Conservation (phyloP, 1,140 invertebrate genomes). For the Maconellicoccus hirsutus region DNA sequence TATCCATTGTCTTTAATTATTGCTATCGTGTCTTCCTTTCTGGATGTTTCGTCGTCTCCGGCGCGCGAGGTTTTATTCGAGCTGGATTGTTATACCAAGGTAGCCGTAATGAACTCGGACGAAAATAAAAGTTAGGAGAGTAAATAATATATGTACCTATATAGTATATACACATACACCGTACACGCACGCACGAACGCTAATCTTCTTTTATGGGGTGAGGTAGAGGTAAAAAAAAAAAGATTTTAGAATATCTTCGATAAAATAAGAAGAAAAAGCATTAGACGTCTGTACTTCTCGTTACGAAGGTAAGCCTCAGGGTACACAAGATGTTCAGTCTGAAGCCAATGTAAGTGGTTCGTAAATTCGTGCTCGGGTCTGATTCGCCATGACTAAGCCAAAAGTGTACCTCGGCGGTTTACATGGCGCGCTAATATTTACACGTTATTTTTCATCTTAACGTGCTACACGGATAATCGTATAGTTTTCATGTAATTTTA, state of each 20-base stretch:
- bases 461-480: too few relatives aligned
- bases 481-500: too few relatives aligned
- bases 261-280: slow-evolving; percentile 20
- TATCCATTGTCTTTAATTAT: slow-evolving; percentile 17
- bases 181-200: slow-evolving; percentile 16
- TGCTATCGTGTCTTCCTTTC: not conserved
- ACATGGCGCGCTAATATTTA: too few relatives aligned
- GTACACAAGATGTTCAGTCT: slow-evolving; percentile 18
- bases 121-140: slow-evolving; percentile 19
- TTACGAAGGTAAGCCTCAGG: slow-evolving; percentile 18
- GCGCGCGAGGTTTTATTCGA: slow-evolving; percentile 9
- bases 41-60: too few relatives aligned
- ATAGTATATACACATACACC: not conserved
- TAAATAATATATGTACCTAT: slow-evolving; percentile 16
- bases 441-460: too few relatives aligned
- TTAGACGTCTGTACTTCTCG: slow-evolving; percentile 18
- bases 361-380: too few relatives aligned
- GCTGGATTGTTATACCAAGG: not conserved
- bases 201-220: slow-evolving; percentile 18
- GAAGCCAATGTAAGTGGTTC: slow-evolving; percentile 6
- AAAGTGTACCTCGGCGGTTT: not conserved
- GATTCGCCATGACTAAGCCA: not conserved
- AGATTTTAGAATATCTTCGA: slow-evolving; percentile 22
- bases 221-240: slow-evolving; percentile 7
- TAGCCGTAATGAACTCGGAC: slow-evolving; percentile 18